Percentiles rank a stretch among this genome's conserved stretches.
These are phyloP conservation scores for Callopanchax toddi DNA, from an alignment of 2,113 vertebrate genomes.

Conservation along the genomic window DNA sequence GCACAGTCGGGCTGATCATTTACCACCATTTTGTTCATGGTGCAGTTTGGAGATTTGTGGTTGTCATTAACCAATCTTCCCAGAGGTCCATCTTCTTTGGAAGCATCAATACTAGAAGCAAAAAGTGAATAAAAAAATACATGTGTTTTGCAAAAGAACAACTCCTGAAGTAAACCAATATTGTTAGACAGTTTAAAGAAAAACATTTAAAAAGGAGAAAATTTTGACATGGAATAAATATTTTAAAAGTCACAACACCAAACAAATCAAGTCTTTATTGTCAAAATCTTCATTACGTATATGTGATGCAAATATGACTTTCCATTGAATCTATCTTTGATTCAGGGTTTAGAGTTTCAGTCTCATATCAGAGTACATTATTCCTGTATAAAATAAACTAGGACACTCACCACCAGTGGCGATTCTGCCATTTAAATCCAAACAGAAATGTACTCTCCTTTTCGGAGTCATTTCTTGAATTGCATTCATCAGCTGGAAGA, in stretches of 20 bases:
- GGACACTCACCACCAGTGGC: background rate
- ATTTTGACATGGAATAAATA: too few species aligned
- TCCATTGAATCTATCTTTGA: too few species aligned
- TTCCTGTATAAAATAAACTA: background rate
- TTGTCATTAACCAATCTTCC: background rate
- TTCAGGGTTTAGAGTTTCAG: too few species aligned
- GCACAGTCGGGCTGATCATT: background rate
- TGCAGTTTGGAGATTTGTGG: background rate
- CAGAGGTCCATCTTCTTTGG: background rate
- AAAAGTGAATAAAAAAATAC: background rate
- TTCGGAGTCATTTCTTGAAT: background rate
- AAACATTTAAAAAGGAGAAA: too few species aligned
- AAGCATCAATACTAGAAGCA: background rate
- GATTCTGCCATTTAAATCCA: background rate
- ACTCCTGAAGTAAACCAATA: too few species aligned
- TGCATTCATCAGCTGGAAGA: background rate
- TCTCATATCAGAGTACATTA: too few species aligned
- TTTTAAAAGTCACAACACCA: too few species aligned
- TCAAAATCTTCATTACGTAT: too few species aligned
- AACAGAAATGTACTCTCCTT: background rate
- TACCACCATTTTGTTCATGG: background rate
- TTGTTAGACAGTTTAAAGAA: too few species aligned
- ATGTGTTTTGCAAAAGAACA: too few species aligned
- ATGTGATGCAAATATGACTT: too few species aligned
- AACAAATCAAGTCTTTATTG: too few species aligned